phyloP scores from a whole-genome alignment of 2,888 invertebrate genomes.

The Hecatera dysodea region DNA sequence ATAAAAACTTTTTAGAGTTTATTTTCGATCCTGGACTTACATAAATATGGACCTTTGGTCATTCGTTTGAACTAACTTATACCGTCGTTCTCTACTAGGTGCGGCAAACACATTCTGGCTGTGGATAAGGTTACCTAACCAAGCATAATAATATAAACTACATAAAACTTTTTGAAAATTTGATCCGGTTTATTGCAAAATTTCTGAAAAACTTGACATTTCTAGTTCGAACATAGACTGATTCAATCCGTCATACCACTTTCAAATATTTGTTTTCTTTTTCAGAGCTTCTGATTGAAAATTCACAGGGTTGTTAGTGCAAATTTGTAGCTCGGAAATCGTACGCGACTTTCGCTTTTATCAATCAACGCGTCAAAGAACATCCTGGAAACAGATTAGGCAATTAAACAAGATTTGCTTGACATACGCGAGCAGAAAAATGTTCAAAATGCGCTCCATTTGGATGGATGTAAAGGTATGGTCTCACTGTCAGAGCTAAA shows the following conservation, averaged over 20 bases:
- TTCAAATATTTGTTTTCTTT: constrained; percentile 33
- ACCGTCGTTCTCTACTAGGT: background rate
- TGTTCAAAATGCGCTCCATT: background rate
- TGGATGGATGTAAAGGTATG: background rate
- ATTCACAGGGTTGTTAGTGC: constrained; percentile 28
- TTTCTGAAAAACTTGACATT: background rate
- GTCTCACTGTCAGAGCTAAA: background rate
- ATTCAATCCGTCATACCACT: constrained; percentile 2
- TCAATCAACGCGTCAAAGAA: constrained; percentile 51
- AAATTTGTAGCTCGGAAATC: constrained; percentile 33
- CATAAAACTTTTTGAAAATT: too few relatives aligned
- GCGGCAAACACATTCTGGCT: too few relatives aligned
- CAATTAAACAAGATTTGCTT: constrained; percentile 22
- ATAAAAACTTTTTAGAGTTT: too few relatives aligned
- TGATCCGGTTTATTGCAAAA: too few relatives aligned
- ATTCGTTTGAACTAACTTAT: background rate
- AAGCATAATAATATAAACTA: background rate
- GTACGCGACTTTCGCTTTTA: constrained; percentile 35
- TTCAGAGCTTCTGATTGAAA: constrained; percentile 33
- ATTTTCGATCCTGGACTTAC: too few relatives aligned
- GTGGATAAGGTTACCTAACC: background rate
- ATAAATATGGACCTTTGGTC: background rate
- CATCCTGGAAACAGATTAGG: constrained; percentile 33
- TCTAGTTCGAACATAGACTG: background rate
- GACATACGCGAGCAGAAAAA: background rate